Conservation (phyloP, 2,797 vertebrate genomes). For the Lepus oiostolus region DNA sequence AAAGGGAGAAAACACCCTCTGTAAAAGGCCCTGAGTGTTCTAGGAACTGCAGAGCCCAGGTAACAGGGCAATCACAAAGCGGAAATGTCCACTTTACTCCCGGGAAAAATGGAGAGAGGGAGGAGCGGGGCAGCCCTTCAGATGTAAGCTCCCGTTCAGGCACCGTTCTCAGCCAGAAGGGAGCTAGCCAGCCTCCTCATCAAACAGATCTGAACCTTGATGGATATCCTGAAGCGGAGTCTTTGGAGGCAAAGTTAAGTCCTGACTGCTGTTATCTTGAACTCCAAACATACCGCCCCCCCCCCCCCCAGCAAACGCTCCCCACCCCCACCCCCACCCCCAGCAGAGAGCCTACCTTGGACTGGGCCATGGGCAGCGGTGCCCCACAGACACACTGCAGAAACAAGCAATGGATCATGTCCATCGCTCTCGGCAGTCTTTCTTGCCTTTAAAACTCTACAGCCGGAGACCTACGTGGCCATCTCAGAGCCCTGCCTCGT, state of each 20-base stretch:
- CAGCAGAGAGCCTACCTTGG: constrained; percentile 89
- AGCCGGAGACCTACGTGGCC: neutral
- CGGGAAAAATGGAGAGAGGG: neutral
- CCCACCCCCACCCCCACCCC: no score
- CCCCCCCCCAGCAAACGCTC: neutral
- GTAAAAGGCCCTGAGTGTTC: neutral
- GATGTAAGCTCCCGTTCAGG: neutral
- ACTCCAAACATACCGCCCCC: neutral
- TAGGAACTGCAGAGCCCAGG: neutral
- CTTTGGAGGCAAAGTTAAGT: neutral
- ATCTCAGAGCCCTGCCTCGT: neutral
- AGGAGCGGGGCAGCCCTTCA: neutral
- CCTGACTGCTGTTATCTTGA: neutral
- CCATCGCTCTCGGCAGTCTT: constrained; percentile 69
- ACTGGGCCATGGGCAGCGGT: constrained; percentile 85
- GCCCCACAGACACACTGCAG: constrained; percentile 92
- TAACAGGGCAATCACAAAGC: neutral
- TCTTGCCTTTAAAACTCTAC: neutral
- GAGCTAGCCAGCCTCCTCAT: neutral
- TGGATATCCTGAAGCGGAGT: neutral
- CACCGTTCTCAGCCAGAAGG: neutral
- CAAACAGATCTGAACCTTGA: neutral
- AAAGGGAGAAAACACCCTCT: neutral
- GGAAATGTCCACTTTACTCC: neutral
- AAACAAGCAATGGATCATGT: constrained; percentile 89